Conservation (phyloP, 2,113 vertebrate species). For the Megaleporinus macrocephalus region DNA sequence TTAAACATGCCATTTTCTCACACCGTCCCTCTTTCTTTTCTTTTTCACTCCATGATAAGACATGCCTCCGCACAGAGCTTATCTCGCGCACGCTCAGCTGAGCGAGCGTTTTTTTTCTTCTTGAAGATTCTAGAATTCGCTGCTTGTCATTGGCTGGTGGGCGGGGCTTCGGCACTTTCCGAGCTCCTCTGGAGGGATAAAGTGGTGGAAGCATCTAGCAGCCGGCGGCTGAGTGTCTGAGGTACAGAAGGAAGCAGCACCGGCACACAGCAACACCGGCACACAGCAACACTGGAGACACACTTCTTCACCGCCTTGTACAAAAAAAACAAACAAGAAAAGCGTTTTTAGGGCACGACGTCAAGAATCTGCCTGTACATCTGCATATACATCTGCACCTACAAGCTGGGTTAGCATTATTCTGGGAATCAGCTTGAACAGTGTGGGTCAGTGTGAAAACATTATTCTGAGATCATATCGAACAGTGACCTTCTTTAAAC, state of each 20-base stretch:
- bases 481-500: too few species aligned
- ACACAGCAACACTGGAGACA: not conserved
- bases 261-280: not conserved
- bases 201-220: not conserved
- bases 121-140: slow-evolving; percentile 15
- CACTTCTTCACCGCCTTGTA: not conserved
- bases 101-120: not conserved
- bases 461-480: too few species aligned
- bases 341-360: not conserved
- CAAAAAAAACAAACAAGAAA: not conserved
- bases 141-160: slow-evolving; percentile 1
- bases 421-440: too few species aligned
- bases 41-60: too few species aligned
- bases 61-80: too few species aligned
- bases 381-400: not conserved
- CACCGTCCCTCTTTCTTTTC: too few species aligned
- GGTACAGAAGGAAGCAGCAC: not conserved
- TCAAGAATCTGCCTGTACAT: not conserved
- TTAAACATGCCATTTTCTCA: too few species aligned
- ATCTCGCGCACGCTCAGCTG: too few species aligned
- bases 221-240: not conserved
- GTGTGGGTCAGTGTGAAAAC: too few species aligned
- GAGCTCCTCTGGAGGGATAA: not conserved
- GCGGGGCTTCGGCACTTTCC: not conserved
- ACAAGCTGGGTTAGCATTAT: not conserved